A percentile compares a stretch with the other conserved stretches of the same genome.
Evolutionary conservation across 2,888 invertebrate genomes (phyloP).

Genomic region (Didymodactylos carnosus): DNA sequence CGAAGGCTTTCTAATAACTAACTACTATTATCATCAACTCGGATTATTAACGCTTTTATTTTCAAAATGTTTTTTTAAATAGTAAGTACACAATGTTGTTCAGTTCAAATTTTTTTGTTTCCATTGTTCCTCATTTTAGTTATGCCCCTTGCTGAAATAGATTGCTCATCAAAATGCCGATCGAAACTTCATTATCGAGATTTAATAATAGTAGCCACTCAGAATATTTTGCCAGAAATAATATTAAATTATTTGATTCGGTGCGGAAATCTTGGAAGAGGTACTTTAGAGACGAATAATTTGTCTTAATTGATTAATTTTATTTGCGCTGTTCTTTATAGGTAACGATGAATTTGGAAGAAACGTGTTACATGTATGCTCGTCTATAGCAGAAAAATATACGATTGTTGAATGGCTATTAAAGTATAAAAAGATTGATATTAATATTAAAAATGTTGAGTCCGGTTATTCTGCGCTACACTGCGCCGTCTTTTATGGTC

Average conservation of each 20-base stretch:
- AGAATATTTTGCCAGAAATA: not conserved
- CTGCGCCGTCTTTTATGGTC: not conserved
- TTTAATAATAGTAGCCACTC: constrained; percentile 22
- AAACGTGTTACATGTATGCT: not conserved
- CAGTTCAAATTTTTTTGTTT: too few species aligned
- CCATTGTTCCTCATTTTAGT: too few species aligned
- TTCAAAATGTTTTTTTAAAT: not conserved
- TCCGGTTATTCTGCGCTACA: constrained; percentile 48
- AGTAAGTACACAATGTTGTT: not conserved
- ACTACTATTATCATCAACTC: too few species aligned
- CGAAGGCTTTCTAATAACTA: too few species aligned
- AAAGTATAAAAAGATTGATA: constrained; percentile 43
- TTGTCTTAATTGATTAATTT: not conserved
- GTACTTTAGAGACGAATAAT: too few species aligned
- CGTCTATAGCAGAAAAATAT: constrained; percentile 31
- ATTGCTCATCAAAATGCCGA: constrained; percentile 25
- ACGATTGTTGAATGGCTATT: constrained; percentile 54
- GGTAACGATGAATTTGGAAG: not conserved
- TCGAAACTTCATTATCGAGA: constrained; percentile 31
- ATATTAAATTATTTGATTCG: not conserved
- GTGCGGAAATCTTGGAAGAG: not conserved
- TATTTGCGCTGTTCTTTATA: not conserved
- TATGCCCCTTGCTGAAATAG: not conserved
- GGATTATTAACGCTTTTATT: too few species aligned
- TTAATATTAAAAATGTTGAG: constrained; percentile 48